Evolutionary conservation across 2,797 vertebrate species (phyloP).

Genomic region (Propithecus perrieri): DNA sequence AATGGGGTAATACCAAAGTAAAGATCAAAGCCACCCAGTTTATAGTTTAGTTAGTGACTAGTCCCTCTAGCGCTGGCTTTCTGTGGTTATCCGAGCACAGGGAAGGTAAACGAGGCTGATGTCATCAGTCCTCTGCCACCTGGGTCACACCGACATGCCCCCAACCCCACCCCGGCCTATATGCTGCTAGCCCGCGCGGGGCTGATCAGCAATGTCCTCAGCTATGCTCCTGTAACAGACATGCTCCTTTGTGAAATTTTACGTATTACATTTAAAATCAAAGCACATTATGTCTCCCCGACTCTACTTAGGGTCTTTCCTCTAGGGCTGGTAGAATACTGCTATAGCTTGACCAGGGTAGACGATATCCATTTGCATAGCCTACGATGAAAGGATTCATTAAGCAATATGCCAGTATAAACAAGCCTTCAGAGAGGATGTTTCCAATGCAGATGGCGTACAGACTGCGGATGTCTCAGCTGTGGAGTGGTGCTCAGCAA

Average conservation of each 20-base stretch:
- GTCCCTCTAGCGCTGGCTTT: background rate
- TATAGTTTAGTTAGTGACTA: background rate
- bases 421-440: background rate
- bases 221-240: background rate
- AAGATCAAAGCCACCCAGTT: constrained; percentile 27
- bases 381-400: background rate
- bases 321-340: background rate
- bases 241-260: background rate
- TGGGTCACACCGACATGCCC: background rate
- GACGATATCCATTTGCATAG: background rate
- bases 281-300: background rate
- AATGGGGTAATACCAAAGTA: background rate
- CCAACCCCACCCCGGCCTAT: rapidly evolving
- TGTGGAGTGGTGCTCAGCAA: background rate
- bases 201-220: background rate
- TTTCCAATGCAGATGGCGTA: background rate
- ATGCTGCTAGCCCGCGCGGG: background rate
- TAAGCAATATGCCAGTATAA: background rate
- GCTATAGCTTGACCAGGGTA: background rate
- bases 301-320: background rate
- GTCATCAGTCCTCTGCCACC: background rate
- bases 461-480: background rate
- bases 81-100: background rate
- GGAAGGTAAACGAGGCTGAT: background rate
- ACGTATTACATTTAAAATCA: background rate